Conservation (phyloP, 2,888 invertebrate species). For the Brachylomia viminalis region DNA sequence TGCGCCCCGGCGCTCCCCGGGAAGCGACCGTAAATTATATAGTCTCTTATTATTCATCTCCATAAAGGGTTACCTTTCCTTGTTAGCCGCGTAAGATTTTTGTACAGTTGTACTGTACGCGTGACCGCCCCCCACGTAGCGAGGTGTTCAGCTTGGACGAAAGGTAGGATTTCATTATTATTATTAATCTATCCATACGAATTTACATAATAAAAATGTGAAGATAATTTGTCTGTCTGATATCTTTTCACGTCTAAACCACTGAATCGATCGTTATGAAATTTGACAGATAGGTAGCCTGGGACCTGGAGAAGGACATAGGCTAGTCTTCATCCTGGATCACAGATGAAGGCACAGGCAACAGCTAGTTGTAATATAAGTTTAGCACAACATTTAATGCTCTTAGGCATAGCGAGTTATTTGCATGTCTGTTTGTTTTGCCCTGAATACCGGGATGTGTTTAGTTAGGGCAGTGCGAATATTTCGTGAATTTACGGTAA, state of each 20-base stretch:
- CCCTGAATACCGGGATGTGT: conserved; percentile 52
- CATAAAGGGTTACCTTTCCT: no score
- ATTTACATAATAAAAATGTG: background rate
- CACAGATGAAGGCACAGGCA: background rate
- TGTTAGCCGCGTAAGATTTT: no score
- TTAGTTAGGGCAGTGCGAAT: conserved; percentile 41
- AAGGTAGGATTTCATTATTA: no score
- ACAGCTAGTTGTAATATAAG: conserved; percentile 13
- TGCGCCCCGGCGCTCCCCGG: no score
- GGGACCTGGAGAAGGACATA: background rate
- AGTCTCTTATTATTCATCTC: no score
- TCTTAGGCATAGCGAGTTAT: conserved; percentile 34
- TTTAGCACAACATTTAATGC: conserved; percentile 30
- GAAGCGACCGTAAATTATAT: no score
- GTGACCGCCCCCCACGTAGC: no score
- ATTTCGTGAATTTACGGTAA: conserved; percentile 40
- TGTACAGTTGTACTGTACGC: no score
- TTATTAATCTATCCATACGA: no score
- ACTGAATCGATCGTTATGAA: background rate
- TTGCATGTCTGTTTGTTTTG: conserved; percentile 46
- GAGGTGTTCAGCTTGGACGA: no score
- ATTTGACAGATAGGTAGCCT: background rate
- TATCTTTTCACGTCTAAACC: background rate
- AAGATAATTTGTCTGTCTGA: background rate
- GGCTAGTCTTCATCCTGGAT: background rate